These are phyloP conservation scores for Sebastes cheni DNA, from an alignment of 2,797 vertebrate species.

Conservation along the genomic window DNA sequence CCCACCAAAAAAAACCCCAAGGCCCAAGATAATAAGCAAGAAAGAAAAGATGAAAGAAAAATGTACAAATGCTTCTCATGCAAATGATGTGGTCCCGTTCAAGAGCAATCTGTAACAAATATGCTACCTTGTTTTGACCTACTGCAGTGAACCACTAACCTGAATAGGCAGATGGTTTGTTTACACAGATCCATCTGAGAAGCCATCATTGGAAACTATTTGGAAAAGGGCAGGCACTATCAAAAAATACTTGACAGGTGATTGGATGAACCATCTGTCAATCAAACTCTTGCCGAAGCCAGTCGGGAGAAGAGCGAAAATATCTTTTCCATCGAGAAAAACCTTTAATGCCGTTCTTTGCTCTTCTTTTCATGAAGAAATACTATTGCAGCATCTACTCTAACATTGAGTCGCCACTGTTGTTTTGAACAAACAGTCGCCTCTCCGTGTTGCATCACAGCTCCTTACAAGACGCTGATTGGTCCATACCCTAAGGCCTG, in stretches of 20 bases:
- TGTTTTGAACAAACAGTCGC: no score
- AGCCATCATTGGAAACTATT: background rate
- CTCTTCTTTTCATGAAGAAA: no score
- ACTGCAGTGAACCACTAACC: background rate
- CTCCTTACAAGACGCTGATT: no score
- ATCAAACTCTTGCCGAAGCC: background rate
- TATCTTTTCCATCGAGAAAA: no score
- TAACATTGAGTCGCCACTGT: no score
- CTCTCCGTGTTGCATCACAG: no score
- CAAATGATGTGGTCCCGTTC: background rate
- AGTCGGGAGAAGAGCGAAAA: no score
- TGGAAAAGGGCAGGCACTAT: no score
- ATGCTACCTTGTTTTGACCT: background rate
- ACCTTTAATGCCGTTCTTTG: no score
- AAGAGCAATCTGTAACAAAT: background rate
- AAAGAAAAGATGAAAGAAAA: conserved; percentile 26
- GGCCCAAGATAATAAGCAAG: background rate
- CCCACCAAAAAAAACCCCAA: background rate
- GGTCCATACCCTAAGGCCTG: no score
- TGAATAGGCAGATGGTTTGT: background rate
- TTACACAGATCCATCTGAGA: background rate
- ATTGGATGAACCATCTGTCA: background rate
- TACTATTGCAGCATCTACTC: no score
- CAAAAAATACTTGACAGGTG: background rate
- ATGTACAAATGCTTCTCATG: background rate